Evolutionary conservation across 2,888 invertebrate species (phyloP), one percentile per base, ranked within the genome.

Genomic region (Julus scandinavius): DNA sequence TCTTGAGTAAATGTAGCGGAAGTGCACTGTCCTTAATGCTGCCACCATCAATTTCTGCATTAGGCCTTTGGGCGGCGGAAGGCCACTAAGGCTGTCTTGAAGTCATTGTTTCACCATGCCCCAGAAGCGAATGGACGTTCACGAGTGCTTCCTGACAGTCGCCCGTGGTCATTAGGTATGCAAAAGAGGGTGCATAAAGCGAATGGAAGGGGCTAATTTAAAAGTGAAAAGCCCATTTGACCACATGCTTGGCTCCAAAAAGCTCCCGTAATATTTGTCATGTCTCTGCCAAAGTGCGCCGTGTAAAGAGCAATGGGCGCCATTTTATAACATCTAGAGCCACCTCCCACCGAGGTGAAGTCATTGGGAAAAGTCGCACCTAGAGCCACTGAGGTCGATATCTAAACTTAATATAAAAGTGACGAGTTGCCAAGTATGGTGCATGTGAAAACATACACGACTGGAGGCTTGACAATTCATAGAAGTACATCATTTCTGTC

Each of bases 41-140:
- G 63, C 63, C 20, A 20, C 63, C 63, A 72, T 72, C 63, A n/a
- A 72, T 72, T 72, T 72, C 63, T 72, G 63, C 63, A 72, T 72
- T 72, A 72, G 20, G 63, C 63, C 63, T 20, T 13, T 72, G 5
- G 7, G 20, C 20, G 63, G 20, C 20, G 11, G 63, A 72, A 20
- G 63, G 20, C 63, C 63, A 72, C 63, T 72, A 72, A 72, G 63
- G 20, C 63, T n/a, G n/a, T 58, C 58, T 17, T 29, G n/a, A 58
- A 58, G 58, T 17, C 63, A 72, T 72, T 72, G 63, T 72, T 63
- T 72, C 63, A 20, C 1, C 20, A 72, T 72, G 63, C 6, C 20
- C 20, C 63, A 17, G 7, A 20, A 29, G 20, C 63, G 20, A 72
- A 72, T 72, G 63, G 63, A 72, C 63, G 20, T 72, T 20, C 63